These are phyloP conservation scores for Lapara coniferarum DNA, from an alignment of 2,888 invertebrate species.

Conservation along the genomic window DNA sequence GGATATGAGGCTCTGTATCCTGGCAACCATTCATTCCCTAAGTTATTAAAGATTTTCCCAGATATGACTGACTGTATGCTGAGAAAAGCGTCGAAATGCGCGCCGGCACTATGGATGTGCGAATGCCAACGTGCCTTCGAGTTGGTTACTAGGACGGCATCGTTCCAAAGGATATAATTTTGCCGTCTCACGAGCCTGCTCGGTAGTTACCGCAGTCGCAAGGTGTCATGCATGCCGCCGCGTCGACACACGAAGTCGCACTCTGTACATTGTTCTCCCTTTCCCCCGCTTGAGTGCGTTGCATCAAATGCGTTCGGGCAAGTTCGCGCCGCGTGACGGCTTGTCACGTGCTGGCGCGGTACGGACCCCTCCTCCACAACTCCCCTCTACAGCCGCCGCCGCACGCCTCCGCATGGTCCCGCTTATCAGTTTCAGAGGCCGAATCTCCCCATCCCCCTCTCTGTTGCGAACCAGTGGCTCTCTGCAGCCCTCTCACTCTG, in stretches of 20 bases:
- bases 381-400: constrained; percentile 27
- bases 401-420: constrained; percentile 31
- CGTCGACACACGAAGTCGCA: constrained; percentile 20
- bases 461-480: constrained; percentile 38
- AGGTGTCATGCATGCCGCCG: constrained; percentile 7
- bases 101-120: neutral
- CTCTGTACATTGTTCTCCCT: constrained; percentile 33
- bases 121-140: neutral
- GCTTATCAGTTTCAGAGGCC: constrained; percentile 53
- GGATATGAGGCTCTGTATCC: neutral
- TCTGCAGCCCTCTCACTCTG: constrained; percentile 44
- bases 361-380: constrained; percentile 34
- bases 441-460: constrained; percentile 44
- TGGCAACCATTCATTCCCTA: neutral
- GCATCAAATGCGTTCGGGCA: constrained; percentile 52
- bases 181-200: neutral
- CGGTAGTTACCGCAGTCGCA: constrained; percentile 4
- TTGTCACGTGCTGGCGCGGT: constrained; percentile 57
- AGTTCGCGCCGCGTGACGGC: constrained; percentile 58
- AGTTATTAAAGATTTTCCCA: neutral
- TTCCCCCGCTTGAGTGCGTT: constrained; percentile 40
- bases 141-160: neutral
- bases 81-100: neutral
- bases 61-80: neutral
- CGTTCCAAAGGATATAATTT: constrained; percentile 1